Conservation (phyloP, 2,797 vertebrate genomes). For the Pyrocephalus nanus region DNA sequence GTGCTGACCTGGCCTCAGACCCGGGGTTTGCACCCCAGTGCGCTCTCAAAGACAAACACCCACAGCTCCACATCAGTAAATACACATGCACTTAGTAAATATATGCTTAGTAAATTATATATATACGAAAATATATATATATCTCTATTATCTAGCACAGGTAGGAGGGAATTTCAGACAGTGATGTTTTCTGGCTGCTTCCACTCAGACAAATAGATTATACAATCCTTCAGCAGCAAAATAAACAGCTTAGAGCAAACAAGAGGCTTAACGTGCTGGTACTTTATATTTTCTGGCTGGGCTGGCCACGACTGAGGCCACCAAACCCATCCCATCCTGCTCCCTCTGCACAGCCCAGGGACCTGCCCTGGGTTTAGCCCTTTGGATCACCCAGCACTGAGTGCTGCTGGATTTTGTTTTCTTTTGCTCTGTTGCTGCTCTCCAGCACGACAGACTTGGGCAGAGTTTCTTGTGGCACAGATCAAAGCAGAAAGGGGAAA, state of each 20-base stretch:
- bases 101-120: not conserved
- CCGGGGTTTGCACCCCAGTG: not conserved
- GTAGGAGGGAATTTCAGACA: not conserved
- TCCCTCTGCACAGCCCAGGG: not conserved
- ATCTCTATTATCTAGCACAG: not conserved
- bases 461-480: not conserved
- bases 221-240: conserved; percentile 4
- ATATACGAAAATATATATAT: not conserved
- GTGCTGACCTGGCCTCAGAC: not conserved
- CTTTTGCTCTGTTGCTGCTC: not conserved
- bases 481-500: not conserved
- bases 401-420: not conserved
- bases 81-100: not conserved
- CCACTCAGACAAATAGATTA: not conserved
- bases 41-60: not conserved
- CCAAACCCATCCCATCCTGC: not conserved
- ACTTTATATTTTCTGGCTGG: not conserved
- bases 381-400: not conserved
- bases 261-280: not conserved
- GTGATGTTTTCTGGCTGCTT: not conserved
- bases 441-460: not conserved
- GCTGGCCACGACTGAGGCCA: not conserved
- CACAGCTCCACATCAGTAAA: not conserved
- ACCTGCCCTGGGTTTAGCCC: not conserved
- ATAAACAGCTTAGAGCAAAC: conserved; percentile 45